A percentile compares a stretch with the other conserved stretches of the same genome.
Evolutionary conservation across 2,113 vertebrate genomes (phyloP).

Genomic region (Narcine bancroftii): DNA sequence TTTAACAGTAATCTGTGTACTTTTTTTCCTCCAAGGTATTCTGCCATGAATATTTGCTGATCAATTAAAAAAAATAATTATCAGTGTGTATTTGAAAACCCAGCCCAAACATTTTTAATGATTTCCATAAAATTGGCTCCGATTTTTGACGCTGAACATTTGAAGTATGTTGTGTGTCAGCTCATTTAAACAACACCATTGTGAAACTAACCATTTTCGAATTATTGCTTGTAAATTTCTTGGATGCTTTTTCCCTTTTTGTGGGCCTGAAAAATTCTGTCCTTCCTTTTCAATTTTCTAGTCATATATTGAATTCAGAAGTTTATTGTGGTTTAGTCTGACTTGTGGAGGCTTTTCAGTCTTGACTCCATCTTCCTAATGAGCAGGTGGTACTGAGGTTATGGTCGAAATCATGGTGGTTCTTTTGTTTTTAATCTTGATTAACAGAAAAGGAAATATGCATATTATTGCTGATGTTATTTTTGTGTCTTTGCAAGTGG

Average conservation of each 20-base stretch:
- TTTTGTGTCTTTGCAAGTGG: background rate
- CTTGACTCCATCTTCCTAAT: background rate
- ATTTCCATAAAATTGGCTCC: background rate
- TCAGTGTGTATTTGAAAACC: no score
- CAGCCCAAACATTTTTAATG: no score
- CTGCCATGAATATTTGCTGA: background rate
- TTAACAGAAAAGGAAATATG: background rate
- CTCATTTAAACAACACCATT: background rate
- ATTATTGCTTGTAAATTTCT: background rate
- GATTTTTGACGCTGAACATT: background rate
- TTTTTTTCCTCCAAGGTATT: background rate
- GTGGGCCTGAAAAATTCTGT: background rate
- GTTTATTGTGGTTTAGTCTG: background rate
- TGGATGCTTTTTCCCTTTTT: background rate
- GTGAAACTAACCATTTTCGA: background rate
- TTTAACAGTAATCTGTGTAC: background rate
- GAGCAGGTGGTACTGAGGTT: background rate
- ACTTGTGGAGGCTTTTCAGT: background rate
- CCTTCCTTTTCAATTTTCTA: background rate
- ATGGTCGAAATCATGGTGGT: background rate
- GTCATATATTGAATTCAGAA: background rate
- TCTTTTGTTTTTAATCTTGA: background rate
- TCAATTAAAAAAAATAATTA: background rate
- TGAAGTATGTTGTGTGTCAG: background rate
- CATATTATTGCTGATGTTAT: background rate